Conservation (phyloP, 2,113 vertebrate species). For the Nipponia nippon region DNA sequence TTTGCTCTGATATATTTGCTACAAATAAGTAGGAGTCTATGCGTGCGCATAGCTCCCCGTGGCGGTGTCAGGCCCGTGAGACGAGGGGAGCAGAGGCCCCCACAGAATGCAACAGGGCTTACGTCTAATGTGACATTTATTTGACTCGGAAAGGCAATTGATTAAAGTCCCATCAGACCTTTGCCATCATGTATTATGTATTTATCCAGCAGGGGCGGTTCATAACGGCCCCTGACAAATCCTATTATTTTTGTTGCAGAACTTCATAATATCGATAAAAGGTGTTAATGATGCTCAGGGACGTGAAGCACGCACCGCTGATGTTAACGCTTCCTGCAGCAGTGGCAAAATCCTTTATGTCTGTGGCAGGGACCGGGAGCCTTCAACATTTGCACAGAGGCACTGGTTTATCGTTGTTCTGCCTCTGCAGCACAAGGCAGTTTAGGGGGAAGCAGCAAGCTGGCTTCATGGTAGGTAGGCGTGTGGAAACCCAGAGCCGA, state of each 20-base stretch:
- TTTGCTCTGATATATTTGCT: conserved; percentile 29
- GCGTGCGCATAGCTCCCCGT: background rate
- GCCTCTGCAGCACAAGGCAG: background rate
- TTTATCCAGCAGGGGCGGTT: conserved; percentile 65
- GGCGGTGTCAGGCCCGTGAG: conserved; percentile 14
- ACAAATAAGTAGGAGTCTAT: conserved; percentile 43
- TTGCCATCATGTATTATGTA: conserved; percentile 68
- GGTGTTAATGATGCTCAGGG: conserved; percentile 21
- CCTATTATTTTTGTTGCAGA: conserved; percentile 58
- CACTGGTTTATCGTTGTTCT: background rate
- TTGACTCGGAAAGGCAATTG: conserved; percentile 68
- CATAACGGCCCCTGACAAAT: conserved; percentile 59
- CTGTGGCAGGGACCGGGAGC: background rate
- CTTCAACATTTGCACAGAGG: background rate
- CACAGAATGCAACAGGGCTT: conserved; percentile 41
- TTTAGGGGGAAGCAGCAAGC: background rate
- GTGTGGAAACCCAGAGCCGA: background rate
- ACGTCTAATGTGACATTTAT: conserved; percentile 67
- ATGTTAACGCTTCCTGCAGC: background rate
- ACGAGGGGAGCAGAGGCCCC: conserved; percentile 35
- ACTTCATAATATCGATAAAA: conserved; percentile 50
- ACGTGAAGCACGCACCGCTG: background rate
- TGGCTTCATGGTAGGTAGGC: background rate
- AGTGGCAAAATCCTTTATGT: background rate
- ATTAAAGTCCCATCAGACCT: conserved; percentile 67